phyloP scores from a whole-genome alignment of 2,888 invertebrate species.

The Lordiphosa andalusiaca region DNA sequence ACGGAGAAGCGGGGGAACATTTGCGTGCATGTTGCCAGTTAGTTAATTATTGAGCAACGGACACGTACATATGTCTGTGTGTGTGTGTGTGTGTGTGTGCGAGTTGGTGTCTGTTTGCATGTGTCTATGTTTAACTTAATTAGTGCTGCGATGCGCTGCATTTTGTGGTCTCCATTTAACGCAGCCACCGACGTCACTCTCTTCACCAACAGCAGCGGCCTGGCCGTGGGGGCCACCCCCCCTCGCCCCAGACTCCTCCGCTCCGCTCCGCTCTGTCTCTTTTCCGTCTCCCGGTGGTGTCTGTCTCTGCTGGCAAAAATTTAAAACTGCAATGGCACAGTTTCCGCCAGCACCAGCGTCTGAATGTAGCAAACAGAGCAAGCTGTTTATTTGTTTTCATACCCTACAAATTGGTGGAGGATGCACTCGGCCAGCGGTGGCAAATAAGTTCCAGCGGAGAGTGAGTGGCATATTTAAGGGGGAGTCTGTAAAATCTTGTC shows the following conservation, averaged over 20 bases:
- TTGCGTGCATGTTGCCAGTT: conserved; percentile 69
- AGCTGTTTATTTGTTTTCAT: conserved; percentile 51
- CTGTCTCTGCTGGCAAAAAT: conserved; percentile 41
- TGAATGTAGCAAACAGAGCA: conserved; percentile 27
- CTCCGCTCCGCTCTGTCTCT: neutral
- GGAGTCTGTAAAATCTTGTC: too few relatives aligned
- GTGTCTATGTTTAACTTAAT: conserved; percentile 74
- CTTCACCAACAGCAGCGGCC: conserved; percentile 16
- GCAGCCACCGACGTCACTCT: conserved; percentile 50
- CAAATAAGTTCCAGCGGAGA: neutral
- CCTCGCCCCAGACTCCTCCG: neutral
- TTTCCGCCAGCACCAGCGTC: conserved; percentile 30
- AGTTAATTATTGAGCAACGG: conserved; percentile 69
- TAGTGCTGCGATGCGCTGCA: conserved; percentile 67
- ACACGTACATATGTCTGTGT: conserved; percentile 53
- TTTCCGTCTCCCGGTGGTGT: neutral
- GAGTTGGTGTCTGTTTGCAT: conserved; percentile 54
- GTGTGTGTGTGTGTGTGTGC: too few relatives aligned
- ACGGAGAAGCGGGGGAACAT: conserved; percentile 30
- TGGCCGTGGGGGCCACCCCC: conserved; percentile 38
- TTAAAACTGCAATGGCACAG: conserved; percentile 57
- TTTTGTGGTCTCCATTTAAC: conserved; percentile 71
- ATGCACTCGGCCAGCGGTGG: too few relatives aligned
- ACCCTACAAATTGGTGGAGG: conserved; percentile 18
- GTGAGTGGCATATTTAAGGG: too few relatives aligned